Evolutionary conservation across 1,140 invertebrate genomes (phyloP).

Genomic region (Nymphalis io): DNA sequence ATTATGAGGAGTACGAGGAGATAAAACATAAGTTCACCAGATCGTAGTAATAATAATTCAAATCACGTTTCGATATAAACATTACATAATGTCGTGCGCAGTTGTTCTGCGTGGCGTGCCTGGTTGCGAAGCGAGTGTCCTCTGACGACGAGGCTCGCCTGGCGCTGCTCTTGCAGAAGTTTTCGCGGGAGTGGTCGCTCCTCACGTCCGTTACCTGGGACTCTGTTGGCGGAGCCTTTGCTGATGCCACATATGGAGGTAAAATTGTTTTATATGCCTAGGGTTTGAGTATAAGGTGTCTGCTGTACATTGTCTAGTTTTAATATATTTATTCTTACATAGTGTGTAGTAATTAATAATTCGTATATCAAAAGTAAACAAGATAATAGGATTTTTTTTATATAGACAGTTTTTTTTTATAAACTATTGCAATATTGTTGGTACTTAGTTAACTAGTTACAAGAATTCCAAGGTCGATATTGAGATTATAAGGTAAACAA

Average conservation of each 20-base stretch:
- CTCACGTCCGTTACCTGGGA: constrained; percentile 87
- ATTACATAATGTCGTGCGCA: constrained; percentile 50
- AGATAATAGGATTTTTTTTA: too few species aligned
- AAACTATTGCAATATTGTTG: background rate
- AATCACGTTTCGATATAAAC: constrained; percentile 15
- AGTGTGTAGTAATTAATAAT: too few species aligned
- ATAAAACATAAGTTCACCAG: too few species aligned
- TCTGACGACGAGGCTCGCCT: constrained; percentile 86
- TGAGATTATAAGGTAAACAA: background rate
- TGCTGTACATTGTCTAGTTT: background rate
- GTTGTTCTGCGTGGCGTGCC: constrained; percentile 85
- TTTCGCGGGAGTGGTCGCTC: constrained; percentile 88
- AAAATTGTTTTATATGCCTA: background rate
- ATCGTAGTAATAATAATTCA: background rate
- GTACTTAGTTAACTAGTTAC: background rate
- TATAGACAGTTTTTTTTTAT: too few species aligned
- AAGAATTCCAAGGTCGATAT: background rate
- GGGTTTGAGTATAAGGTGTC: background rate
- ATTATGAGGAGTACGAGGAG: too few species aligned
- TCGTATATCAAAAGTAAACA: too few species aligned
- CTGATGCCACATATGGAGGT: constrained; percentile 84
- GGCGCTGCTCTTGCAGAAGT: constrained; percentile 85
- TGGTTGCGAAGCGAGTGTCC: constrained; percentile 85
- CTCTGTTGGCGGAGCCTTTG: constrained; percentile 82
- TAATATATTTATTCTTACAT: too few species aligned